Evolutionary conservation across 2,888 invertebrate species (phyloP).

Genomic region (Parnassius glacialis): DNA sequence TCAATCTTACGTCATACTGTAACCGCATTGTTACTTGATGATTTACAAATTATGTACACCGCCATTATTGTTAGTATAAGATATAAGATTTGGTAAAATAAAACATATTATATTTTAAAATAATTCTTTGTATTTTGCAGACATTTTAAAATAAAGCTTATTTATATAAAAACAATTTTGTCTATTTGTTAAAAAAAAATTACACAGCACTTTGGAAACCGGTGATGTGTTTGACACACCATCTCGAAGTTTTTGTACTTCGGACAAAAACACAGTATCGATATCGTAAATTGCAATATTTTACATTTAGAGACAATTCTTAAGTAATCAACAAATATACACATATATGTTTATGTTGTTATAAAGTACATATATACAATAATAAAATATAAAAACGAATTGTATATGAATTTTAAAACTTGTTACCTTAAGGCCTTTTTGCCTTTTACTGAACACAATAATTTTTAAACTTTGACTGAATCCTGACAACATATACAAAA

Average conservation of each 20-base stretch:
- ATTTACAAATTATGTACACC: no score
- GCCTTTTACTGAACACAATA: not conserved
- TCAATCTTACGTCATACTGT: no score
- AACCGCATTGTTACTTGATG: no score
- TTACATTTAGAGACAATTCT: not conserved
- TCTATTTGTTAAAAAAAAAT: constrained; percentile 26
- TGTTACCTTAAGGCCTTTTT: constrained; percentile 1
- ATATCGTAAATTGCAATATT: not conserved
- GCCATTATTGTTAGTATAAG: no score
- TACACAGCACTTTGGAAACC: constrained; percentile 29
- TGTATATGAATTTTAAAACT: not conserved
- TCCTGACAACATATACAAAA: constrained; percentile 26
- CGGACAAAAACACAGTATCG: not conserved
- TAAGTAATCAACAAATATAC: not conserved
- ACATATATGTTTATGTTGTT: not conserved
- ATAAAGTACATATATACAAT: no score
- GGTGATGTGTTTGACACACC: constrained; percentile 32
- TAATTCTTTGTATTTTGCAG: constrained; percentile 52
- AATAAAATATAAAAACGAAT: not conserved
- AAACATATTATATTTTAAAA: constrained; percentile 34
- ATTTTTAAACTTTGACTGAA: constrained; percentile 10
- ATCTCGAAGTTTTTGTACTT: constrained; percentile 25
- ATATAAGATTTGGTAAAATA: constrained; percentile 13
- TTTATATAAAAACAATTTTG: constrained; percentile 41
- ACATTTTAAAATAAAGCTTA: constrained; percentile 44